Evolutionary conservation across 2,113 vertebrate species (phyloP).

Genomic region (Colinus virginianus): DNA sequence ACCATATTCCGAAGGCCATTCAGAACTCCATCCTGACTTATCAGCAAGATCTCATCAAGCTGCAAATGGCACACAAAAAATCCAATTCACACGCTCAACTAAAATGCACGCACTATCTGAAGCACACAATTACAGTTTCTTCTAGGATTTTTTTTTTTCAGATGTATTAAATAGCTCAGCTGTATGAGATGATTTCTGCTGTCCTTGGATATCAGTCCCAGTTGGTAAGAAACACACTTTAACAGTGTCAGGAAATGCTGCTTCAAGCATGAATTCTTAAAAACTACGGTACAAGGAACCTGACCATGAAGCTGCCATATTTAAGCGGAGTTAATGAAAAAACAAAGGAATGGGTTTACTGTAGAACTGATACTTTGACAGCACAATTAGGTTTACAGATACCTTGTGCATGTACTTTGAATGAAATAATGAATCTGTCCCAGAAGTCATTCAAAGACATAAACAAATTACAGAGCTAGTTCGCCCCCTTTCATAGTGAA

Average conservation of each 20-base stretch:
- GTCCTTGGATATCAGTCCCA: background rate
- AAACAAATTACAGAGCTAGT: background rate
- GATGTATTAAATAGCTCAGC: rapidly evolving
- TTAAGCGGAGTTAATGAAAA: background rate
- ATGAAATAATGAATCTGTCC: background rate
- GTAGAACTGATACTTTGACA: background rate
- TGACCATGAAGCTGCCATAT: background rate
- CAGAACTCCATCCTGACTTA: background rate
- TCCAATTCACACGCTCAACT: background rate
- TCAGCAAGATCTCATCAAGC: background rate
- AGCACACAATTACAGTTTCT: background rate
- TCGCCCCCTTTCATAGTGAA: background rate
- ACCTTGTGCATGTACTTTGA: background rate
- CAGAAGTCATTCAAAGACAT: background rate
- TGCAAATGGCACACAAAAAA: background rate
- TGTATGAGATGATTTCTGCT: background rate
- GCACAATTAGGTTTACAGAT: background rate
- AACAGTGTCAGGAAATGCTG: background rate
- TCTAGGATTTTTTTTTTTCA: background rate
- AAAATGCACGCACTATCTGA: background rate
- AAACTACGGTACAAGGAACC: background rate
- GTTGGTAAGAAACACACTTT: background rate
- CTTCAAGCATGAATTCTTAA: background rate
- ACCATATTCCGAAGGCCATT: background rate
- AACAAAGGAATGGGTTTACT: background rate